Base-by-base conservation (phyloP, 2,113 vertebrate species). In the Urocitellus parryii region DNA sequence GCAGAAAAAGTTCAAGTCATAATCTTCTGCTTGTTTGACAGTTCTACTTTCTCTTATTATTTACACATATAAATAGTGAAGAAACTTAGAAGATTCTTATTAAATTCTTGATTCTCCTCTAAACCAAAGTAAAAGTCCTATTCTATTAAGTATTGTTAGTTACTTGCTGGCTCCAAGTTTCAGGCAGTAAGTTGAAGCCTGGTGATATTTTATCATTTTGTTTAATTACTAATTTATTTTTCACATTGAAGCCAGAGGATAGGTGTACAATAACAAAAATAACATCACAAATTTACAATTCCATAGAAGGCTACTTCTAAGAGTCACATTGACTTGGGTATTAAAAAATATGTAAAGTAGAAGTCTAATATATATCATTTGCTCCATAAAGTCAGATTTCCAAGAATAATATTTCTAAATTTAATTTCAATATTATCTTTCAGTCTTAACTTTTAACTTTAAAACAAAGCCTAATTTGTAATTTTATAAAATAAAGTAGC, bases 101-200 rank as follows among this genome's bases (percentile, higher is more conserved):
- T 79, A 84, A 63, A 76, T 80, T 96, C 25, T 74, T 68, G 22
- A 63, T 74, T 94, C 27, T 97, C 72, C 91, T 53, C 39, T 91
- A 84, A 88, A 14, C 48, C 34, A 79, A 10, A 48, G 65, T 70
- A 68, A 94, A 83, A 34, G 39, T 58, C 24, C 42, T 32, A 56
- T 1, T 45, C n/a, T 91, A n/a, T 83, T 91, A 94, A 79, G 88
- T 45, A 74, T 42, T 77, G 0, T 86, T 63, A 77, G 25, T 77
- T 90, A 73, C 20, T 48, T 12, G 29, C 16, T 67, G 51, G 39
- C 86, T 42, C 27, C 34, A 93, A 42, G 45, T 29, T 81, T 78
- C 9, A 72, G 20, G 56, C 1, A 58, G 10, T 51, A 90, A 78
- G 1, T 58, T 88, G 65, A 83, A 72, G 16, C 39, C 61, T 32